These are phyloP conservation scores for Eueremaeus valkanovi DNA, from an alignment of 2,888 invertebrate genomes.

Conservation along the genomic window DNA sequence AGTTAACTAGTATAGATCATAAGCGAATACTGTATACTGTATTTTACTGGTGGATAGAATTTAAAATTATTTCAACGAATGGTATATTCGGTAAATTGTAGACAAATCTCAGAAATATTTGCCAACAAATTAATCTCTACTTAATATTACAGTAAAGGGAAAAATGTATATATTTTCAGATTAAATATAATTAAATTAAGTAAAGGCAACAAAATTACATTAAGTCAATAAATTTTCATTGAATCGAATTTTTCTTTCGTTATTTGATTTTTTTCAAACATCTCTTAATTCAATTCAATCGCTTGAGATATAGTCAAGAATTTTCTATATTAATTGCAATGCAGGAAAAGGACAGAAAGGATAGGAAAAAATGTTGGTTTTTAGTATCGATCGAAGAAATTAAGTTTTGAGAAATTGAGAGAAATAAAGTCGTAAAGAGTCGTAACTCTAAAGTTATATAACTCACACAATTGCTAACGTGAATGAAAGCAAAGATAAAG, in stretches of 20 bases:
- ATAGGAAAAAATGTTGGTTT: not conserved
- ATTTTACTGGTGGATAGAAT: no score
- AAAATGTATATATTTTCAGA: no score
- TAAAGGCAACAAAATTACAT: not conserved
- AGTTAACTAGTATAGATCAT: no score
- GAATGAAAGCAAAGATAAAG: slow-evolving; percentile 6
- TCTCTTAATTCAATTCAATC: not conserved
- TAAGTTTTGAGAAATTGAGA: slow-evolving; percentile 14
- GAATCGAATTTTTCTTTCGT: not conserved
- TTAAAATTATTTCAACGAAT: no score
- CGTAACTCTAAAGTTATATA: slow-evolving; percentile 21
- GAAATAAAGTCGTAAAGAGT: slow-evolving; percentile 18
- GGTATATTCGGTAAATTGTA: no score
- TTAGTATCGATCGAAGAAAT: slow-evolving; percentile 7
- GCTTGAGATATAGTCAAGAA: slow-evolving; percentile 7
- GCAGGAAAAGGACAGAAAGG: not conserved
- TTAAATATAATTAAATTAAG: not conserved
- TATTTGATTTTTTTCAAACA: not conserved
- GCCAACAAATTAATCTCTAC: no score
- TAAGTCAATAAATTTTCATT: slow-evolving; percentile 7
- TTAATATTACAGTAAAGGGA: no score
- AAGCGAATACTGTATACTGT: no score
- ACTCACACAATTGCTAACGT: not conserved
- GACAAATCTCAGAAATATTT: no score
- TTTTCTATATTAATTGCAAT: slow-evolving; percentile 26